A percentile compares a stretch with the other conserved stretches of the same genome.
Evolutionary conservation across 2,113 vertebrate species (phyloP).

Genomic region (Podarcis raffonei): DNA sequence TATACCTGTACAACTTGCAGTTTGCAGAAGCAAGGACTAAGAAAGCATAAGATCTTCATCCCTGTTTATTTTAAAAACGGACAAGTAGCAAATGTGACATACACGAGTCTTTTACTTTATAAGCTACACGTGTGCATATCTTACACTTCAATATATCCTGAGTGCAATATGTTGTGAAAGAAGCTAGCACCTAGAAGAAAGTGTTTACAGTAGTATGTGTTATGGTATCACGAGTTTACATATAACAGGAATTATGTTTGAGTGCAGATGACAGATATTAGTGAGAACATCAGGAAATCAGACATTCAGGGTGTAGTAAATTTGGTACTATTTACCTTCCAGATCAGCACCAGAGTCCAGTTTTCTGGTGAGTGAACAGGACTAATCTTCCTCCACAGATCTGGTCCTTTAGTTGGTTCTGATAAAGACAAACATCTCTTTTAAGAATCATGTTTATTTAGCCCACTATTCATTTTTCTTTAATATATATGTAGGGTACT

Average conservation of each 20-base stretch:
- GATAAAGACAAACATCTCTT: neutral
- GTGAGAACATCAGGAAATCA: neutral
- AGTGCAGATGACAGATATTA: neutral
- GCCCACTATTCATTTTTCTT: neutral
- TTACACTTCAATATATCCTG: neutral
- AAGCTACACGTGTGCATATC: no score
- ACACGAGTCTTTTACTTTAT: neutral
- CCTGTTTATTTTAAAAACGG: neutral
- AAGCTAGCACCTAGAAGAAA: neutral
- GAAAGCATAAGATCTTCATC: neutral
- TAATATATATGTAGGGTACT: neutral
- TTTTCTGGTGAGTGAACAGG: conserved; percentile 12
- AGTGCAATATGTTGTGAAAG: neutral
- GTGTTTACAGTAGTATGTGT: neutral
- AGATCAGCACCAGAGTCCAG: conserved; percentile 76
- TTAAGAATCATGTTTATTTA: neutral
- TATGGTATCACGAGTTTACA: neutral
- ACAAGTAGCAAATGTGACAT: neutral
- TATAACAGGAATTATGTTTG: neutral
- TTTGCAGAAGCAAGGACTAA: neutral
- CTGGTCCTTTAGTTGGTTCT: conserved; percentile 84
- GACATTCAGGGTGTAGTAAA: neutral
- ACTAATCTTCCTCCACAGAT: conserved; percentile 81
- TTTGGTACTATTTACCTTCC: conserved; percentile 82
- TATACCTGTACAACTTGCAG: no score